phyloP scores from a whole-genome alignment of 2,888 invertebrate species.

The Palloptera scutellata region DNA sequence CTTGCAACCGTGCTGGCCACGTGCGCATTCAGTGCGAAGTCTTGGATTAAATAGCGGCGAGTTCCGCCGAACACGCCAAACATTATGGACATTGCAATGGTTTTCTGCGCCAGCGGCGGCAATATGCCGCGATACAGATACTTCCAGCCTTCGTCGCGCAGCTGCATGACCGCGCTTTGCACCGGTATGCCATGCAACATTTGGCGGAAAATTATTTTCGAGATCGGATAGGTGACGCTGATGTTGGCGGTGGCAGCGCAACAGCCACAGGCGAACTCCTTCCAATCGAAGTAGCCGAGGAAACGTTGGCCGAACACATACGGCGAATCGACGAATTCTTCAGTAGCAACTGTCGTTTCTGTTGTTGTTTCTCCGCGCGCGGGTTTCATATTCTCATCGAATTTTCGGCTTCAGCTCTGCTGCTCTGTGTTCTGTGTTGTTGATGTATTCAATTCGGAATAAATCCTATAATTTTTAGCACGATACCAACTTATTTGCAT shows the following conservation, averaged over 20 bases:
- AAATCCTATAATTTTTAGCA: no score
- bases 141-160: constrained; percentile 83
- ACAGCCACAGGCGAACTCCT: constrained; percentile 94
- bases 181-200: constrained; percentile 89
- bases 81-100: constrained; percentile 92
- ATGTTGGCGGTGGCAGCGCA: constrained; percentile 82
- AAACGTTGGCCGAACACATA: constrained; percentile 41
- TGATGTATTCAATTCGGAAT: no score
- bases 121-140: constrained; percentile 90
- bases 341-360: no score
- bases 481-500: no score
- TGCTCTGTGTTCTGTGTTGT: no score
- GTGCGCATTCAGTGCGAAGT: constrained; percentile 69
- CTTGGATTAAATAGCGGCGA: constrained; percentile 69
- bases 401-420: no score
- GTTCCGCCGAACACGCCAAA: constrained; percentile 90
- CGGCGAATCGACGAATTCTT: no score
- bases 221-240: constrained; percentile 90
- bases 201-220: constrained; percentile 98
- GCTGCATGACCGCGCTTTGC: constrained; percentile 76
- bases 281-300: constrained; percentile 68
- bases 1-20: constrained; percentile 74
- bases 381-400: no score
- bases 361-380: no score
- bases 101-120: constrained; percentile 93